A percentile compares a stretch with the other conserved stretches of the same genome.
Conservation (phyloP, 2,113 vertebrate genomes). For the Naja naja region DNA sequence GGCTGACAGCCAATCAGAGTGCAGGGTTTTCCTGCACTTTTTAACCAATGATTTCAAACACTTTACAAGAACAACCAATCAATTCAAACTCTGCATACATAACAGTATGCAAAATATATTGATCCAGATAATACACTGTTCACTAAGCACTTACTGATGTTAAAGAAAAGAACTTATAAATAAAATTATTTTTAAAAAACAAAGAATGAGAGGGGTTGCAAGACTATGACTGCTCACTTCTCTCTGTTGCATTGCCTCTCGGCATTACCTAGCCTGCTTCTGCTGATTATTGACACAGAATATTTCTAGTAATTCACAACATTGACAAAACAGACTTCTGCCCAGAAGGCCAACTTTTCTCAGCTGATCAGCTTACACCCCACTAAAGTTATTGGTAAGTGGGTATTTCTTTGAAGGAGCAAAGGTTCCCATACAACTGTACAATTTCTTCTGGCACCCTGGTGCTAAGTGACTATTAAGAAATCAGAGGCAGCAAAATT, state of each 20-base stretch:
- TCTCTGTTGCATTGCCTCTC: background rate
- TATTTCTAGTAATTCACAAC: background rate
- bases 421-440: background rate
- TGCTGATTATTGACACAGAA: background rate
- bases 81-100: too few relatives aligned
- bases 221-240: background rate
- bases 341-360: background rate
- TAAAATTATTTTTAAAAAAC: too few relatives aligned
- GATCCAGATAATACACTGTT: too few relatives aligned
- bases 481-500: background rate
- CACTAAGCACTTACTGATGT: too few relatives aligned
- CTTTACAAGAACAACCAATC: too few relatives aligned
- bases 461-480: background rate
- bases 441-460: background rate
- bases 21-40: too few relatives aligned
- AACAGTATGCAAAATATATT: too few relatives aligned
- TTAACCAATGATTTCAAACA: too few relatives aligned
- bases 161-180: too few relatives aligned
- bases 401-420: background rate
- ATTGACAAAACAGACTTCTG: background rate
- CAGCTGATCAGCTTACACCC: background rate
- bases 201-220: background rate
- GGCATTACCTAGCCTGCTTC: background rate
- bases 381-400: background rate
- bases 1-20: too few relatives aligned